A percentile compares a stretch with the other conserved stretches of the same genome.
Conservation (phyloP, 2,113 vertebrate genomes). For the Origma solitaria region DNA sequence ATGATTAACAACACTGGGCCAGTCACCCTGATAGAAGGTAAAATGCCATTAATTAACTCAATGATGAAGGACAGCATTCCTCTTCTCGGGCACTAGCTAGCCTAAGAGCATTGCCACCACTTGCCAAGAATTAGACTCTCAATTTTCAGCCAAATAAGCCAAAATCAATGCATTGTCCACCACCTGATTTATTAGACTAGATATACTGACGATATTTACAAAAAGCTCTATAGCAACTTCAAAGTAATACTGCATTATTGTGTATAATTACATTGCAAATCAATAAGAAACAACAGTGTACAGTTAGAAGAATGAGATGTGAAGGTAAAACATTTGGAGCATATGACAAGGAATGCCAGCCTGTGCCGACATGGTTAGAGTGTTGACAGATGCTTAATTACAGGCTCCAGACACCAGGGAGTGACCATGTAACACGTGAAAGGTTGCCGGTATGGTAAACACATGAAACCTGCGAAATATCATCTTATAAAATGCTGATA, state of each 20-base stretch:
- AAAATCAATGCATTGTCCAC: neutral
- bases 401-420: neutral
- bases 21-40: neutral
- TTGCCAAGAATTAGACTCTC: conserved; percentile 1
- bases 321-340: neutral
- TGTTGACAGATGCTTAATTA: neutral
- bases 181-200: neutral
- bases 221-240: neutral
- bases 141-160: neutral
- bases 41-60: conserved; percentile 9
- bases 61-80: neutral
- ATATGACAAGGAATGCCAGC: neutral
- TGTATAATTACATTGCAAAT: neutral
- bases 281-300: neutral
- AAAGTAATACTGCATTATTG: neutral
- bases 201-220: neutral
- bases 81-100: neutral
- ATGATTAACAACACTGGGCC: neutral
- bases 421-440: neutral
- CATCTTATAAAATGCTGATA: neutral
- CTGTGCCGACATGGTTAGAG: neutral
- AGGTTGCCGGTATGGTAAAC: neutral
- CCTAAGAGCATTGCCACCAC: neutral
- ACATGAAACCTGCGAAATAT: neutral
- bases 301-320: neutral